Evolutionary conservation across 2,888 invertebrate species (phyloP), one percentile per base, ranked within the genome.

Genomic region (Venustoraphidia nigricollis): DNA sequence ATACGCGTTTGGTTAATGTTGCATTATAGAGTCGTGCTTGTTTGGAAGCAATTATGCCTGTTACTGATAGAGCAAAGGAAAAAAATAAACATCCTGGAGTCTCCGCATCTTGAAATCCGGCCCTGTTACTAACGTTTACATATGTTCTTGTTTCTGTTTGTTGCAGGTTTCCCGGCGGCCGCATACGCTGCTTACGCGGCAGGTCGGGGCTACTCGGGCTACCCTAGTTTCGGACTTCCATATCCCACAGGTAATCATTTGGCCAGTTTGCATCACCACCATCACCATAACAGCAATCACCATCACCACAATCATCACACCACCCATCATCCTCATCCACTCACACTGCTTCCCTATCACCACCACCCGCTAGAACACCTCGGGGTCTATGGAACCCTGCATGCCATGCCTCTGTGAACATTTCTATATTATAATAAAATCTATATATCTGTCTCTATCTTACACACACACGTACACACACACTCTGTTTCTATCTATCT

Each of bases 181-280:
- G 91, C 91, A 65, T 91, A 91, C 75, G 91, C 92, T 74, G 91
- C 92, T 67, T 92, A 91, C 74, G 91, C 92, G 77, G 89, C 92
- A 70, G 90, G 91, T 72, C 87, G 92, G 74, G 89, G 92, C 71
- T 93, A 91, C 77, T 90, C 91, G 77, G 90, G 91, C 77, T 92
- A 92, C 81, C 90, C 92, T 77, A 89, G 91, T 81, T 92, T 92
- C 79, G 91, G 92, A 81, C 88, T 93, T 75, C 92, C 92, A 70
- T 92, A 92, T 76, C 92, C 92, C 70, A 87, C 92, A 89, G 91
- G 91, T 91, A 89, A 91, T 81, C 73, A 81, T 73, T 78, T 82
- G 74, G 75, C 80, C 77, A 77, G 82, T 77, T 81, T 81, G 75
- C 81, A 80, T 75, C 77, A 77, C 70, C 63, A 75, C 72, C 73